Evolutionary conservation across 2,797 vertebrate species (phyloP).

Genomic region (Podarcis lilfordi): DNA sequence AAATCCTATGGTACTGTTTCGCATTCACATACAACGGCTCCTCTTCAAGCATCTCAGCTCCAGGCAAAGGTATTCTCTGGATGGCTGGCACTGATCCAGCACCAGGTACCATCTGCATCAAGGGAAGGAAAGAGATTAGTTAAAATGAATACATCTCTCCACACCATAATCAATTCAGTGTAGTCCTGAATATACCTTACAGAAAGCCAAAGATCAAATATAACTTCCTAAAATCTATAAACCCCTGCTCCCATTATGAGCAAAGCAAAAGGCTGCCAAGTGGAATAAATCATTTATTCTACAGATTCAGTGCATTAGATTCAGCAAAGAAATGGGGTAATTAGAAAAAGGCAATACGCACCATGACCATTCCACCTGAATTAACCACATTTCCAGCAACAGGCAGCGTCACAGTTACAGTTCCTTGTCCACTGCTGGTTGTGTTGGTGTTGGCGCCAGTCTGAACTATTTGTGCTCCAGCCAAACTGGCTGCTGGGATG

Average conservation of each 20-base stretch:
- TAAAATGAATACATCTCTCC: background rate
- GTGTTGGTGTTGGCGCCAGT: slow-evolving; percentile 93
- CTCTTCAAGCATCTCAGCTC: slow-evolving; percentile 97
- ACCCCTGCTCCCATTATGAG: accelerated
- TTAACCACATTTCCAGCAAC: slow-evolving; percentile 98
- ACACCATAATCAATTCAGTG: background rate
- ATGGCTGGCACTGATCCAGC: slow-evolving; percentile 90
- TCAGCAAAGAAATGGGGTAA: background rate
- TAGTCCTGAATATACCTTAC: background rate
- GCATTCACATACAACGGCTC: slow-evolving; percentile 93
- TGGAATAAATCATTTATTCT: background rate
- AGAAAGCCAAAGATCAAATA: background rate
- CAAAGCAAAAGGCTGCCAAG: background rate
- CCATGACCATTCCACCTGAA: slow-evolving; percentile 99
- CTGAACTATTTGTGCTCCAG: slow-evolving; percentile 97
- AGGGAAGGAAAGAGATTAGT: background rate
- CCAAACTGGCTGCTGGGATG: slow-evolving; percentile 95
- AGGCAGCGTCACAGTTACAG: slow-evolving; percentile 96
- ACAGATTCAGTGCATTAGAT: background rate
- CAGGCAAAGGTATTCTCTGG: slow-evolving; percentile 93
- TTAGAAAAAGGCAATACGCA: slow-evolving; percentile 71
- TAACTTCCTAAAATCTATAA: background rate
- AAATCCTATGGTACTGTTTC: slow-evolving; percentile 89
- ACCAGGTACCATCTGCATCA: slow-evolving; percentile 93
- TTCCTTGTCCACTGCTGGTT: slow-evolving; percentile 95